A percentile compares a stretch with the other conserved stretches of the same genome.
These are phyloP conservation scores for Pandemis corylana DNA, from an alignment of 2,888 invertebrate genomes.

Conservation along the genomic window DNA sequence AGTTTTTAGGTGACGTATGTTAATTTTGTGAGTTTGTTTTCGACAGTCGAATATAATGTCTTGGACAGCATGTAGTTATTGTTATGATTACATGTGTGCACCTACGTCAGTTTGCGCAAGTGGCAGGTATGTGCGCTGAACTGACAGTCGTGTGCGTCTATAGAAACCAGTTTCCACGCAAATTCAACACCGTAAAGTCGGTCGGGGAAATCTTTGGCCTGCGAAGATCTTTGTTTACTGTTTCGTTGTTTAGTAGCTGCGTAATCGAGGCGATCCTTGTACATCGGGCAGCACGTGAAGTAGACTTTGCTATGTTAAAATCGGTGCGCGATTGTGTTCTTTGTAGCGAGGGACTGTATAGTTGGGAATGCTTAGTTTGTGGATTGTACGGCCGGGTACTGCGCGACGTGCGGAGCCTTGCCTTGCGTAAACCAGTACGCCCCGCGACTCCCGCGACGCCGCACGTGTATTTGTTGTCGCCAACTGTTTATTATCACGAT, in stretches of 20 bases:
- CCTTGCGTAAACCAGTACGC: constrained; percentile 71
- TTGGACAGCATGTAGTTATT: constrained; percentile 9
- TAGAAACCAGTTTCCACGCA: constrained; percentile 47
- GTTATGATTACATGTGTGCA: constrained; percentile 40
- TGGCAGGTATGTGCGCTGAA: constrained; percentile 46
- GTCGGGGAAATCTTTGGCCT: constrained; percentile 59
- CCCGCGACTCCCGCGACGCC: constrained; percentile 58
- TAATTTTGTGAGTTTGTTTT: constrained; percentile 26
- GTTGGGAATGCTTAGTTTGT: constrained; percentile 14
- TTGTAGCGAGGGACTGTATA: constrained; percentile 15
- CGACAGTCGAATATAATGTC: constrained; percentile 26
- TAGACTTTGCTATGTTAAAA: not conserved
- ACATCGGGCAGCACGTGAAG: constrained; percentile 45
- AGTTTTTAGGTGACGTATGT: constrained; percentile 32
- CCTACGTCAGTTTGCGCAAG: constrained; percentile 66
- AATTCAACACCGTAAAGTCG: constrained; percentile 52
- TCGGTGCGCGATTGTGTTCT: constrained; percentile 5
- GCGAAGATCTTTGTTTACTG: constrained; percentile 67
- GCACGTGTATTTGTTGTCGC: constrained; percentile 61
- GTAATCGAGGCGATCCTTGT: constrained; percentile 80
- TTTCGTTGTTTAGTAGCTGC: constrained; percentile 69
- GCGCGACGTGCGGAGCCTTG: constrained; percentile 56
- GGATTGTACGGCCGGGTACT: constrained; percentile 63
- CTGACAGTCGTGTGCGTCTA: constrained; percentile 49
- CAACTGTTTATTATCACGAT: constrained; percentile 62